Percentiles rank a stretch among this genome's conserved stretches.
Evolutionary conservation across 1,140 invertebrate species (phyloP).

Genomic region (Dendrolimus kikuchii): DNA sequence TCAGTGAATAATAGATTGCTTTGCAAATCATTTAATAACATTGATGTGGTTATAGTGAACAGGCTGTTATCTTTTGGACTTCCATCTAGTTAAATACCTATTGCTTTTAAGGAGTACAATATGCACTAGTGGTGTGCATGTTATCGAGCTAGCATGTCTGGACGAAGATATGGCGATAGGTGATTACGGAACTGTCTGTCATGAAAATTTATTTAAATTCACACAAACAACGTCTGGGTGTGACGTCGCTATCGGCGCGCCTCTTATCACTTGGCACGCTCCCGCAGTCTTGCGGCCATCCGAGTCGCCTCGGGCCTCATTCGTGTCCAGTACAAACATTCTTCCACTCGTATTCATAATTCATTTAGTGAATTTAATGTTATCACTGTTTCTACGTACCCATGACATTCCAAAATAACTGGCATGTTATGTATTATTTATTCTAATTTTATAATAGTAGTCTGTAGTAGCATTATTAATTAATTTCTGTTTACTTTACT

Average conservation of each 20-base stretch:
- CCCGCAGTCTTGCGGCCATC: constrained; percentile 58
- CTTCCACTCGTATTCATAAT: constrained; percentile 19
- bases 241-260: constrained; percentile 69
- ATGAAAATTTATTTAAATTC: constrained; percentile 72
- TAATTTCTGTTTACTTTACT: constrained; percentile 24
- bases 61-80: no score
- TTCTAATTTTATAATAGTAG: no score
- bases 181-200: constrained; percentile 71
- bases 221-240: constrained; percentile 71
- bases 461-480: no score
- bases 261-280: constrained; percentile 71
- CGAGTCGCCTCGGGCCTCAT: constrained; percentile 44
- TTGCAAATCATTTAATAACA: no score
- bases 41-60: no score
- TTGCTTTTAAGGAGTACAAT: constrained; percentile 13
- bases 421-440: no score
- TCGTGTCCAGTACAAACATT: constrained; percentile 47
- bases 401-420: no score
- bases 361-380: constrained; percentile 13
- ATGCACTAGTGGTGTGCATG: constrained; percentile 26
- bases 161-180: constrained; percentile 53
- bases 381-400: background rate
- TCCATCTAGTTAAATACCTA: constrained; percentile 3
- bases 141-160: constrained; percentile 57
- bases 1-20: no score